These are phyloP conservation scores for Channa maculata DNA, from an alignment of 2,113 vertebrate species.

Conservation along the genomic window DNA sequence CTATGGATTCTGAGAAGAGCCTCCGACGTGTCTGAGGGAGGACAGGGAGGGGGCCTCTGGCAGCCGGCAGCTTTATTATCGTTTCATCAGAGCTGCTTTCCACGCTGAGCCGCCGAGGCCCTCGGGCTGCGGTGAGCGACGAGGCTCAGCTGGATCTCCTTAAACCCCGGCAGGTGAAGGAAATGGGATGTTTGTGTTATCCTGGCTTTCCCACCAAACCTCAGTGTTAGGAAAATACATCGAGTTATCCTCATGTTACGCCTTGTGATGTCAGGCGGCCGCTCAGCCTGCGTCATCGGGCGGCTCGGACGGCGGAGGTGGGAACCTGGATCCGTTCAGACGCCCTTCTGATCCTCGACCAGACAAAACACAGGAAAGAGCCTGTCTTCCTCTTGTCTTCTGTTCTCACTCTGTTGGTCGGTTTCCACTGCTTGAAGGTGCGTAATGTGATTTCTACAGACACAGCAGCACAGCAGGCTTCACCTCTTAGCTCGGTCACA, in stretches of 20 bases:
- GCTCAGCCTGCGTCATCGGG: constrained; percentile 63
- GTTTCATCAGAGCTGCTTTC: constrained; percentile 31
- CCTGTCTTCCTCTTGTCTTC: constrained; percentile 13
- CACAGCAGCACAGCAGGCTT: too few species aligned
- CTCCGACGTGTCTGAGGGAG: not conserved
- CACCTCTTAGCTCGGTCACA: too few species aligned
- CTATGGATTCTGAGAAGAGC: constrained; percentile 40
- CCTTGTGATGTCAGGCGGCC: constrained; percentile 44
- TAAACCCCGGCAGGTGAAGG: constrained; percentile 6
- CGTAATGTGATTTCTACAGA: constrained; percentile 21
- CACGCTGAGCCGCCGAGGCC: not conserved
- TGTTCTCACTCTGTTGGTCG: constrained; percentile 29
- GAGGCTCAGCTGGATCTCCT: constrained; percentile 26
- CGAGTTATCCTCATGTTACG: constrained; percentile 62
- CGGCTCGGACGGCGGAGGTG: constrained; percentile 10
- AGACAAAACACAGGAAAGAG: constrained; percentile 68
- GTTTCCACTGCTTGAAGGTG: constrained; percentile 17
- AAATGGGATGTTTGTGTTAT: constrained; percentile 14
- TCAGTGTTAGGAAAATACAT: constrained; percentile 61
- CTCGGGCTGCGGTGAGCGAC: constrained; percentile 11
- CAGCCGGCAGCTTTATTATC: constrained; percentile 43
- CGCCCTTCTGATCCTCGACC: constrained; percentile 21
- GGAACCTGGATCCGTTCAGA: constrained; percentile 51
- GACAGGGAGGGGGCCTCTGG: constrained; percentile 8
- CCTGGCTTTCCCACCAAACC: constrained; percentile 36